Conservation (phyloP, 2,113 vertebrate species). For the Archocentrus centrarchus region DNA sequence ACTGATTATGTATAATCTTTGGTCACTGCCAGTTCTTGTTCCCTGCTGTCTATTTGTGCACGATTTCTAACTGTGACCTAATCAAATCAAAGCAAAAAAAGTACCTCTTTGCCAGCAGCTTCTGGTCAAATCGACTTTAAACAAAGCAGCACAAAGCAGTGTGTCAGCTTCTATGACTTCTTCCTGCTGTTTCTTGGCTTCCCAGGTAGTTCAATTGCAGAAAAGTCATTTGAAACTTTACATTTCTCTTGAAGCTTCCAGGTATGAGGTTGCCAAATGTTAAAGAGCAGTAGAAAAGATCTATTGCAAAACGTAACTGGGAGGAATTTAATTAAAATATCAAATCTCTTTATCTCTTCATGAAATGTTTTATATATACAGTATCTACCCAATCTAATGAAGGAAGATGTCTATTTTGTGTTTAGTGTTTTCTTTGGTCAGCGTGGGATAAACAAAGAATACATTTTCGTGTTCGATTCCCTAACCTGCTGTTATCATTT, state of each 20-base stretch:
- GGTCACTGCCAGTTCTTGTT: not conserved
- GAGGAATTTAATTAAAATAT: conserved; percentile 10
- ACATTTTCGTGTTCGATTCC: not conserved
- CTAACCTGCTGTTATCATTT: not conserved
- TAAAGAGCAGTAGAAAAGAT: conserved; percentile 1
- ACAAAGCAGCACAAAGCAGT: conserved; percentile 5
- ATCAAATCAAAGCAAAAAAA: conserved; percentile 42
- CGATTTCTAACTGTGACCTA: conserved; percentile 36
- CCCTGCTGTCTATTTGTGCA: conserved; percentile 13
- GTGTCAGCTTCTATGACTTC: conserved; percentile 13
- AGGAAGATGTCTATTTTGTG: not conserved
- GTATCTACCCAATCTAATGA: not conserved
- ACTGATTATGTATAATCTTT: conserved; percentile 17
- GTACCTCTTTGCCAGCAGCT: conserved; percentile 18
- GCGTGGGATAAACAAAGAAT: not conserved
- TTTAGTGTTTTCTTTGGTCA: not conserved
- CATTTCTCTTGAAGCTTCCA: not conserved
- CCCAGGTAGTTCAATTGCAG: conserved; percentile 16
- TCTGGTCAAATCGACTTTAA: conserved; percentile 24
- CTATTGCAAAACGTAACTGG: not conserved
- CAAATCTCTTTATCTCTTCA: not conserved
- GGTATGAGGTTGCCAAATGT: not conserved
- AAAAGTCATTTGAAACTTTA: conserved; percentile 42
- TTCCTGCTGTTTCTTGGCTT: conserved; percentile 14
- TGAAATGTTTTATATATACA: not conserved